These are phyloP conservation scores for Perca fluviatilis DNA, from an alignment of 2,113 vertebrate species.

Conservation along the genomic window DNA sequence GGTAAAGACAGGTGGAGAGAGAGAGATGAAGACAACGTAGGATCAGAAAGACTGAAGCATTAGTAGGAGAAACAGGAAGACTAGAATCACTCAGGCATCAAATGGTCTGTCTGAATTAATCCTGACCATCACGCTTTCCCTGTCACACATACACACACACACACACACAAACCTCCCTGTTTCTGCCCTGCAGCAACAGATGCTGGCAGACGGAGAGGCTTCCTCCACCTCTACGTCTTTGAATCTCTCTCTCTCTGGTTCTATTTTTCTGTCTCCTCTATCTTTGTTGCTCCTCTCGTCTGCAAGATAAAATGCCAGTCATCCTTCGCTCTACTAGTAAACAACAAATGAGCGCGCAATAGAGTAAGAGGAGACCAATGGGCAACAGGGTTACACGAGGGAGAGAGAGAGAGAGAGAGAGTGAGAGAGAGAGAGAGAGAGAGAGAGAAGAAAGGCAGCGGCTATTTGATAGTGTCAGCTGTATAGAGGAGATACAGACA, in stretches of 20 bases:
- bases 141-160: slow-evolving; percentile 40
- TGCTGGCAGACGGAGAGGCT: slow-evolving; percentile 62
- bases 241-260: slow-evolving; percentile 41
- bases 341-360: slow-evolving; percentile 72
- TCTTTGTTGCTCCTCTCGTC: slow-evolving; percentile 65
- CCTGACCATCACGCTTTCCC: slow-evolving; percentile 64
- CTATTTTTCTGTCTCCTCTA: slow-evolving; percentile 60
- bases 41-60: slow-evolving; percentile 39
- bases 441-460: slow-evolving; percentile 56
- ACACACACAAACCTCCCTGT: slow-evolving; percentile 40
- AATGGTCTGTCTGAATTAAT: slow-evolving; percentile 79
- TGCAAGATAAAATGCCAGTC: slow-evolving; percentile 78
- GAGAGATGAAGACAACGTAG: slow-evolving; percentile 13
- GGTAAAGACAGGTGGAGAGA: slow-evolving; percentile 1
- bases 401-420: slow-evolving; percentile 50
- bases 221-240: slow-evolving; percentile 62
- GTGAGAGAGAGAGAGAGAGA: slow-evolving; percentile 42
- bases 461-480: slow-evolving; percentile 83
- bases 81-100: slow-evolving; percentile 71
- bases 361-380: slow-evolving; percentile 64
- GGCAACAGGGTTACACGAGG: slow-evolving; percentile 38
- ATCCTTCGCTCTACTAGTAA: slow-evolving; percentile 73
- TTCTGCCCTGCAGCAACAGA: slow-evolving; percentile 71
- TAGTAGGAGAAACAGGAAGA: slow-evolving; percentile 60
- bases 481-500: slow-evolving; percentile 79